Evolutionary conservation across 1,140 invertebrate species (phyloP).

Genomic region (Helicoverpa zea): DNA sequence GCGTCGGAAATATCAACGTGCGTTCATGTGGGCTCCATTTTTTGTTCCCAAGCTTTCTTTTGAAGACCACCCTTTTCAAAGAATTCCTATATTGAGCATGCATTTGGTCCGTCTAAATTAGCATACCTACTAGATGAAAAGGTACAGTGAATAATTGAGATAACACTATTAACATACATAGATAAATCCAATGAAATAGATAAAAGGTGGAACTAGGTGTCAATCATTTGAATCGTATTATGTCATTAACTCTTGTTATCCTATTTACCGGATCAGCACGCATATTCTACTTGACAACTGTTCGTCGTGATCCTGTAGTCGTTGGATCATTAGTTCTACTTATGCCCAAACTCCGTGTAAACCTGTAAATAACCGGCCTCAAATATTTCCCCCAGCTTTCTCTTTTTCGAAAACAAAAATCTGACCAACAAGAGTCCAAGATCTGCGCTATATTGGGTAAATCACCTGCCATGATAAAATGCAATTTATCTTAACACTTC

Average conservation of each 20-base stretch:
- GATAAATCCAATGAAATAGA: no score
- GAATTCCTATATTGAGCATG: not conserved
- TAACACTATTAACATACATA: no score
- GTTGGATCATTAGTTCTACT: no score
- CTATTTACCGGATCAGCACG: no score
- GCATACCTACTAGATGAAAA: no score
- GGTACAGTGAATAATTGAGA: no score
- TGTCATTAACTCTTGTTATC: no score
- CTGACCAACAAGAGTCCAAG: not conserved
- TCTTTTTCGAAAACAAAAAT: slow-evolving; percentile 32
- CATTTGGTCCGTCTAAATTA: no score
- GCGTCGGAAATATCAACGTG: slow-evolving; percentile 2
- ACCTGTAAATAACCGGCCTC: slow-evolving; percentile 20
- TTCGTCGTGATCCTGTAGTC: no score
- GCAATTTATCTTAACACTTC: slow-evolving; percentile 17
- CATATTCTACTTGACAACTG: no score
- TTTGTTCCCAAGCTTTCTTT: not conserved
- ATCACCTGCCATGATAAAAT: not conserved
- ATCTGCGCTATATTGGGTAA: not conserved
- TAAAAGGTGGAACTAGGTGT: no score
- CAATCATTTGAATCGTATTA: no score
- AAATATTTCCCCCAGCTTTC: slow-evolving; percentile 20
- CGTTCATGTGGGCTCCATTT: slow-evolving; percentile 8
- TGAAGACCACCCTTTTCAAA: not conserved
- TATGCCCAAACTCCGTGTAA: not conserved